phyloP scores from a whole-genome alignment of 2,888 invertebrate species.

The Acleris laterana region DNA sequence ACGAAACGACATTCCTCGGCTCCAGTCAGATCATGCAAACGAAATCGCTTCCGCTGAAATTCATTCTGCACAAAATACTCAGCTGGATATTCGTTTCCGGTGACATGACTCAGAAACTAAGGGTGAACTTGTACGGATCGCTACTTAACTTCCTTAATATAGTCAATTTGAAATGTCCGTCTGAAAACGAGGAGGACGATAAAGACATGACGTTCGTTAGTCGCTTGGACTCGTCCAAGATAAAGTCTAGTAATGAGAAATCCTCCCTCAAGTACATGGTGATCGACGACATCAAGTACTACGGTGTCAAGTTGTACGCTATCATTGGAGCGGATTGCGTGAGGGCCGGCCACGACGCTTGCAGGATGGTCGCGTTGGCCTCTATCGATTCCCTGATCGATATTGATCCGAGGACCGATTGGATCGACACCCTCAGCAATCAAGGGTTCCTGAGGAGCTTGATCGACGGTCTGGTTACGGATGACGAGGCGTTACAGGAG shows the following conservation, averaged over 20 bases:
- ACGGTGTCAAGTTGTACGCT: slow-evolving; percentile 92
- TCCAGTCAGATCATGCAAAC: slow-evolving; percentile 82
- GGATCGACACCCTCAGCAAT: slow-evolving; percentile 71
- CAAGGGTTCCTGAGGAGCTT: slow-evolving; percentile 92
- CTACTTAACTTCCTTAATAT: slow-evolving; percentile 92
- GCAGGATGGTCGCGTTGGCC: slow-evolving; percentile 94
- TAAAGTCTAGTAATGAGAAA: slow-evolving; percentile 59
- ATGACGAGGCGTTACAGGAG: slow-evolving; percentile 87
- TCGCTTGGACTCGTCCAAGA: slow-evolving; percentile 86
- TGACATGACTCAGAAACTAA: slow-evolving; percentile 91
- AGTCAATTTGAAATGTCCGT: slow-evolving; percentile 82
- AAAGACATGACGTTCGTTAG: slow-evolving; percentile 85
- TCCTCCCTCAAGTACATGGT: slow-evolving; percentile 73
- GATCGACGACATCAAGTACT: slow-evolving; percentile 84
- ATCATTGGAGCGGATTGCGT: slow-evolving; percentile 93
- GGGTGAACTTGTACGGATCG: slow-evolving; percentile 94
- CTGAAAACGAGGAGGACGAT: slow-evolving; percentile 63
- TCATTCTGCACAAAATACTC: slow-evolving; percentile 89
- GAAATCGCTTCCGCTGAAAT: slow-evolving; percentile 87
- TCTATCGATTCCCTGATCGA: slow-evolving; percentile 91
- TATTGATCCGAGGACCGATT: slow-evolving; percentile 87
- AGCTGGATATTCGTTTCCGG: slow-evolving; percentile 93
- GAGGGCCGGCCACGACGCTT: slow-evolving; percentile 92
- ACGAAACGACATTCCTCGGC: slow-evolving; percentile 75
- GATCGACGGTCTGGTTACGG: slow-evolving; percentile 90